Conservation (phyloP, 2,113 vertebrate genomes). For the Lipophrys pholis region DNA sequence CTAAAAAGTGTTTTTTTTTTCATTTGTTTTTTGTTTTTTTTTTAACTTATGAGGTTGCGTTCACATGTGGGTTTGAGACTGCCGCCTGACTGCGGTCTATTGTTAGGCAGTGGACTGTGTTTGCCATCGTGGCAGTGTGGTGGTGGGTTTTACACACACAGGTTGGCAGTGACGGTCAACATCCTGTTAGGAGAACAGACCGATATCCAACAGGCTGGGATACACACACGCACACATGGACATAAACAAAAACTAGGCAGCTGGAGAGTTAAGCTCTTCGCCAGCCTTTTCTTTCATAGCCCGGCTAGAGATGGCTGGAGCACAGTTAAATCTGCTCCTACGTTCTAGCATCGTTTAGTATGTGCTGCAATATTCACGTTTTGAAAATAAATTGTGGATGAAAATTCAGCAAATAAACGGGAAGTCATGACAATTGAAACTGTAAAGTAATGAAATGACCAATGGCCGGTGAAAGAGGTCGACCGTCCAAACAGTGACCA, state of each 20-base stretch:
- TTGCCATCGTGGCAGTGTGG: conserved; percentile 29
- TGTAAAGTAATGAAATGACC: conserved; percentile 28
- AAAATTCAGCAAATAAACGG: conserved; percentile 34
- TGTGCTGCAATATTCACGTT: conserved; percentile 28
- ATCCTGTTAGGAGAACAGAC: conserved; percentile 45
- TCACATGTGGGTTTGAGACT: conserved; percentile 41
- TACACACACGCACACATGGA: conserved; percentile 10
- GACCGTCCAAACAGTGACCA: conserved; percentile 34
- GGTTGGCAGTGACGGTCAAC: conserved; percentile 44
- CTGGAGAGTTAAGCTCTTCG: conserved; percentile 20
- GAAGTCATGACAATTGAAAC: not conserved
- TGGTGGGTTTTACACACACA: conserved; percentile 42
- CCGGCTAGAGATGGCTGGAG: conserved; percentile 35
- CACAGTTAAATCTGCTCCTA: conserved; percentile 33
- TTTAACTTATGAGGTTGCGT: conserved; percentile 13
- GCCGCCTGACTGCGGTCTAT: conserved; percentile 19
- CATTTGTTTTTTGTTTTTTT: no score
- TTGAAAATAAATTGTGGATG: conserved; percentile 32
- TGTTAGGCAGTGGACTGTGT: conserved; percentile 23
- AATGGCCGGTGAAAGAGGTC: conserved; percentile 25
- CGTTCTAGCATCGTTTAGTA: conserved; percentile 40
- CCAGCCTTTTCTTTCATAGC: conserved; percentile 49
- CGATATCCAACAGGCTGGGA: conserved; percentile 44
- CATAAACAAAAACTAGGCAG: conserved; percentile 40
- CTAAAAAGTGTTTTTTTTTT: no score